Evolutionary conservation across 2,113 vertebrate species (phyloP).

Genomic region (Felis chaus): DNA sequence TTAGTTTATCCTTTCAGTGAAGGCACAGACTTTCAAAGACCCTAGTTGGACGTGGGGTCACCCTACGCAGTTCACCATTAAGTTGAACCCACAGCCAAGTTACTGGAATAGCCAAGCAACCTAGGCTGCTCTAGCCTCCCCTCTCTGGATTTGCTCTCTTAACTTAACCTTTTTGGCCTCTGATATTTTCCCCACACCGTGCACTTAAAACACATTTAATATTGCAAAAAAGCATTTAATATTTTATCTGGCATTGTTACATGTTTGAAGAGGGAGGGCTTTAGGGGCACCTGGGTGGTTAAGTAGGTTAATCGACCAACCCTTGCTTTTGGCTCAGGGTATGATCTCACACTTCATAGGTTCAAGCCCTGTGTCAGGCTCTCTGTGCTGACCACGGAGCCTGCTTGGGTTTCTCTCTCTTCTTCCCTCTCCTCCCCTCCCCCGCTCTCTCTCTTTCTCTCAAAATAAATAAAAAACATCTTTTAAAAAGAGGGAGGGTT

Average conservation of each 20-base stretch:
- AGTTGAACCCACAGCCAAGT: background rate
- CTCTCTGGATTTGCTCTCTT: background rate
- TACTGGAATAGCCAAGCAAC: background rate
- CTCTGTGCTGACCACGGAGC: no score
- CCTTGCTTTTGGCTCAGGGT: no score
- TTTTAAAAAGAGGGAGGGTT: no score
- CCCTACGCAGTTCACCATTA: background rate
- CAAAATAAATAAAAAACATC: no score
- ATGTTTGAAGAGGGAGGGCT: background rate
- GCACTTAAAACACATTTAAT: background rate
- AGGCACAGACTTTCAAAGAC: background rate
- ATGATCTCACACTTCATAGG: no score
- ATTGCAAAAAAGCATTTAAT: background rate
- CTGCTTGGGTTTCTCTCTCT: no score
- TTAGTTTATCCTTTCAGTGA: background rate
- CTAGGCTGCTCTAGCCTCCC: no score
- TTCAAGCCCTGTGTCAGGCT: no score
- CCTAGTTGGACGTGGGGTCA: background rate
- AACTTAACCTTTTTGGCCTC: background rate
- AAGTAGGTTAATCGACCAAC: no score
- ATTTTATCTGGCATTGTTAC: background rate
- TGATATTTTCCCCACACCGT: background rate
- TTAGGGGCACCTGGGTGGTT: background rate
- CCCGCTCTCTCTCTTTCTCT: no score
- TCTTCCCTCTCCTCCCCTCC: no score